Base-by-base conservation (phyloP, 2,113 vertebrate genomes). In the Erinaceus europaeus region DNA sequence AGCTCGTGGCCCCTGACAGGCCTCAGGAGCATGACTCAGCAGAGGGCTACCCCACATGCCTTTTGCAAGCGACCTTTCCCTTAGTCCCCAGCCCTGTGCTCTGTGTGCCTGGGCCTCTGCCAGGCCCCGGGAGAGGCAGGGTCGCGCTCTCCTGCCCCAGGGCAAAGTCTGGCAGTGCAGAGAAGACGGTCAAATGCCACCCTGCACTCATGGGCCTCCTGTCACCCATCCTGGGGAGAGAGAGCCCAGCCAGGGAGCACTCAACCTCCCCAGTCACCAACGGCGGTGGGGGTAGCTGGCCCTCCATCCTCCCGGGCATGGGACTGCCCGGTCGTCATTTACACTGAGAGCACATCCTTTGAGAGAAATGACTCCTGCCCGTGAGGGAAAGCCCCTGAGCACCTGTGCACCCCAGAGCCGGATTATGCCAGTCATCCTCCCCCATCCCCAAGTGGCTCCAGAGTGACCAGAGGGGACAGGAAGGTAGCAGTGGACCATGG, bases 1-100 rank as follows among this genome's bases (percentile, higher is more conserved):
- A 21, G 65, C 42, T 36, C 65, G 53, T 15, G 29, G 62, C 59
- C 85, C 27, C 62, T 21, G 42, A n/a, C 21, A 27, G 44, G 80
- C 76, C 40, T 44, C 34, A 9, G 1, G 17, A 65, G 17, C 34
- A 15, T 91, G 89, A 94, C 76, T 94, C 89, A 91, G 91, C 91
- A 79, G 64, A 1, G 4, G 72, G 29, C 82, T 77, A 81, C 23
- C 23, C 67, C 46, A 34, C 11, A 15, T 0, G 23, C 4, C 38
- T 80, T 86, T 89, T 72, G 91, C 62, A 87, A 76, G n/a, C 0
- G 53, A 34, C 52, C 71, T 86, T 71, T 80, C 72, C 53, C 81
- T 38, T 86, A 38, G 17, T 52, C n/a, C 55, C 34, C 7, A 27
- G 42, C 34, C 27, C 29, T 34, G 71, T 1, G n/a, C n/a, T n/a